A percentile compares a stretch with the other conserved stretches of the same genome.
Conservation (phyloP, 1,140 invertebrate genomes). For the Caenorhabditis latens region DNA sequence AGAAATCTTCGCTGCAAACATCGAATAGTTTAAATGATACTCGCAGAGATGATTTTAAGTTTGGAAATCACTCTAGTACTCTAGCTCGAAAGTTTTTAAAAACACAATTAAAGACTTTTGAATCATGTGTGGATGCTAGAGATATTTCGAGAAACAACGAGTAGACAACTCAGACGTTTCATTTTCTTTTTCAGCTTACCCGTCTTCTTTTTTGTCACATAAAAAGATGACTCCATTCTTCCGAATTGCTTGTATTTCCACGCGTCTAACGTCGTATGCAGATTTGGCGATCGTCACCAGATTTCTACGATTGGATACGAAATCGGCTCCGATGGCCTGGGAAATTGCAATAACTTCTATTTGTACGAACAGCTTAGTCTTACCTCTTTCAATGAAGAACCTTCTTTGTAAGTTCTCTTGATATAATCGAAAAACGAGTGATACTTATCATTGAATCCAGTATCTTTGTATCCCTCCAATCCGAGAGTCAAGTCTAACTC, state of each 20-base stretch:
- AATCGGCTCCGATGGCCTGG: not conserved
- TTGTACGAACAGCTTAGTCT: not conserved
- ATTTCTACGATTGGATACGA: not conserved
- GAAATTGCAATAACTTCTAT: not conserved
- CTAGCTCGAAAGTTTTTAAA: no score
- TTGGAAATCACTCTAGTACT: no score
- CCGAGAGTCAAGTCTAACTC: not conserved
- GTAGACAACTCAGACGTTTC: no score
- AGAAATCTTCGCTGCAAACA: not conserved
- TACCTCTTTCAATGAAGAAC: not conserved
- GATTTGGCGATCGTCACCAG: not conserved
- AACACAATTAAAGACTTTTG: no score
- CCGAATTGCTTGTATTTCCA: slow-evolving; percentile 16
- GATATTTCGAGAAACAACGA: no score
- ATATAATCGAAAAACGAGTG: not conserved
- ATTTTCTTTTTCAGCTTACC: not conserved
- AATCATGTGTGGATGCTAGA: no score
- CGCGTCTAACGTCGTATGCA: no score
- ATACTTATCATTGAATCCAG: not conserved
- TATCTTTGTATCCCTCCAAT: not conserved
- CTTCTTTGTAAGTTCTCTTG: not conserved
- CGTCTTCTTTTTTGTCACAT: not conserved
- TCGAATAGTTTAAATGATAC: no score
- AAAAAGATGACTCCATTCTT: not conserved
- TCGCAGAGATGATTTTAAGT: no score